Evolutionary conservation across 2,113 vertebrate species (phyloP), one percentile per base, ranked within the genome.

Genomic region (Oxygymnocypris stewartii): DNA sequence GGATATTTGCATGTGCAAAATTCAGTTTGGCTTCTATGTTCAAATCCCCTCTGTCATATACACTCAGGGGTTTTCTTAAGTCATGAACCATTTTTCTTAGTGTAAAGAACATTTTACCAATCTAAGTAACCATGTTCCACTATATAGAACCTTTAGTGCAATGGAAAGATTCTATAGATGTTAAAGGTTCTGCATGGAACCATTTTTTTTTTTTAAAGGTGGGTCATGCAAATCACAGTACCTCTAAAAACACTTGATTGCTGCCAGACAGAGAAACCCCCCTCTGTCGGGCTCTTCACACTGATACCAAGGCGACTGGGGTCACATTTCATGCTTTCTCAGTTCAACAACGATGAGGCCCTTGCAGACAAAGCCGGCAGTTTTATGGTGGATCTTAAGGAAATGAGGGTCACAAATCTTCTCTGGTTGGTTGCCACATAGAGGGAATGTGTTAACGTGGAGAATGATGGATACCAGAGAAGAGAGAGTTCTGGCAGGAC

Each of bases 401-500:
- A 90, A 90, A 91, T 91, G 57, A 88, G 88, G 84, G 88, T 49
- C 84, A 91, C 87, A 89, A 91, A 91, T 90, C 89, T 86, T 75
- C 20, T 16, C 81, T 71, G 54, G 63, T 80, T 76, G 80, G 82
- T 54, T 80, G 79, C 88, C 87, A 84, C 79, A 87, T 84, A 86
- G 88, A 79, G 54, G 51, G 71, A 85, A 86, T 82, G 65, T 75
- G 35, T 69, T 87, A 77, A 87, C 79, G 37, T 35, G 44, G 28
- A 78, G 57, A 63, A 75, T 86, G 89, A 88, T 87, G 47, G 40
- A 83, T 79, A 47, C 28, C 74, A 75, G 51, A 61, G 82, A 44
- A 76, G 76, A 81, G 81, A 84, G 44, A 84, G 77, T 47, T 77
- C 76, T 87, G 81, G 79, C 61, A 25, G 81, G 49, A 81, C 73